These are phyloP conservation scores for Nephrotoma appendiculata DNA, from an alignment of 2,888 invertebrate genomes.

Conservation along the genomic window DNA sequence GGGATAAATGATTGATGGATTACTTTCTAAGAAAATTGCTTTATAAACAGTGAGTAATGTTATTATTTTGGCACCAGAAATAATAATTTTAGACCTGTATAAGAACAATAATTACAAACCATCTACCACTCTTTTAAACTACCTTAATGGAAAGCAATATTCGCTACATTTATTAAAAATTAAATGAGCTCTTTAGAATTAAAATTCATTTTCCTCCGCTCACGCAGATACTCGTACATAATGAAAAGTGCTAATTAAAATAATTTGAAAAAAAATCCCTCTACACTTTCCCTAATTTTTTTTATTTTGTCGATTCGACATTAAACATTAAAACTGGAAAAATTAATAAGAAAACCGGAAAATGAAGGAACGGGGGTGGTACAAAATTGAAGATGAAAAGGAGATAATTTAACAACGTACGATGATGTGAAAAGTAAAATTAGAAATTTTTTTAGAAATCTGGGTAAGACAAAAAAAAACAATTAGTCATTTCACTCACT, in stretches of 20 bases:
- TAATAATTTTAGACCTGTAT: no score
- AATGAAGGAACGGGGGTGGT: neutral
- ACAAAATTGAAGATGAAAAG: neutral
- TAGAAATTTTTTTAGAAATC: neutral
- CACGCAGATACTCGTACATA: neutral
- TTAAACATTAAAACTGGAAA: neutral
- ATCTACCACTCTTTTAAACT: no score
- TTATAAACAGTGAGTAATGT: no score
- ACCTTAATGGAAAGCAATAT: no score
- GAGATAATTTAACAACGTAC: neutral
- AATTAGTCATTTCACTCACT: neutral
- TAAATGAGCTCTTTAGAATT: neutral
- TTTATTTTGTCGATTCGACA: neutral
- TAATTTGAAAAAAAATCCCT: neutral
- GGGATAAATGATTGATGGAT: neutral
- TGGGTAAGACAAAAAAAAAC: neutral
- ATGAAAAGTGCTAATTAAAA: neutral
- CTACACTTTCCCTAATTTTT: neutral
- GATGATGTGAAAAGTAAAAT: neutral
- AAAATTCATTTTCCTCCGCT: neutral
- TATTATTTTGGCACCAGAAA: no score
- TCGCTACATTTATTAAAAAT: neutral
- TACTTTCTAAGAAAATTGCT: neutral
- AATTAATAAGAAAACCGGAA: neutral
- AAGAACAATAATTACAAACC: no score